Conservation (phyloP, 1,140 invertebrate genomes). For the Cotesia glomerata region DNA sequence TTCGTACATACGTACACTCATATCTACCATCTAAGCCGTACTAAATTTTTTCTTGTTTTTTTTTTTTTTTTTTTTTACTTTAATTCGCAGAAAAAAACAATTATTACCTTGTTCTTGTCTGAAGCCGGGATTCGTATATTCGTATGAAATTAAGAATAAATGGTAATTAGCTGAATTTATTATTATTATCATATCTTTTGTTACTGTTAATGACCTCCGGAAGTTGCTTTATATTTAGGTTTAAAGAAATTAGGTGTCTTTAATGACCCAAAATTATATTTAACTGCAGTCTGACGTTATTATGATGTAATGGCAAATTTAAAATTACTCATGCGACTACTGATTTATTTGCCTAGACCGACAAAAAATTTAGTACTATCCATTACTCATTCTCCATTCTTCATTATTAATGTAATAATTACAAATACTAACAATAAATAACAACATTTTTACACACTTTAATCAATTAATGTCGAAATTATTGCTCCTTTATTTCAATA, state of each 20-base stretch:
- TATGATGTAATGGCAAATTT: no score
- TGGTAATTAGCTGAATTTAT: not conserved
- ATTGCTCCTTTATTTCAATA: no score
- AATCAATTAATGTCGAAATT: no score
- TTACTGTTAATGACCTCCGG: conserved; percentile 1
- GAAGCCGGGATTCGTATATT: not conserved
- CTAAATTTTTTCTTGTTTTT: not conserved
- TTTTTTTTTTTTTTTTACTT: not conserved
- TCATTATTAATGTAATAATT: no score
- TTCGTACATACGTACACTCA: not conserved
- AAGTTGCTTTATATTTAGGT: not conserved
- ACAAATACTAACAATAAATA: no score
- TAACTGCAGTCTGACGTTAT: not conserved
- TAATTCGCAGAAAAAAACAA: no score
- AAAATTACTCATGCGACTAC: no score
- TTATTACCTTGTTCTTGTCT: no score
- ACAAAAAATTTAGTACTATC: no score
- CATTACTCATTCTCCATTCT: no score
- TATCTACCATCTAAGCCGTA: not conserved
- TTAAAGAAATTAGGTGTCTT: not conserved
- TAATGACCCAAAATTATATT: conserved; percentile 1
- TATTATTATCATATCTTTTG: not conserved
- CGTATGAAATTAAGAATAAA: not conserved
- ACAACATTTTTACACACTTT: no score
- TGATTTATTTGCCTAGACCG: no score